These are phyloP conservation scores for Rhinoderma darwinii DNA, from an alignment of 2,113 vertebrate genomes.

Conservation along the genomic window DNA sequence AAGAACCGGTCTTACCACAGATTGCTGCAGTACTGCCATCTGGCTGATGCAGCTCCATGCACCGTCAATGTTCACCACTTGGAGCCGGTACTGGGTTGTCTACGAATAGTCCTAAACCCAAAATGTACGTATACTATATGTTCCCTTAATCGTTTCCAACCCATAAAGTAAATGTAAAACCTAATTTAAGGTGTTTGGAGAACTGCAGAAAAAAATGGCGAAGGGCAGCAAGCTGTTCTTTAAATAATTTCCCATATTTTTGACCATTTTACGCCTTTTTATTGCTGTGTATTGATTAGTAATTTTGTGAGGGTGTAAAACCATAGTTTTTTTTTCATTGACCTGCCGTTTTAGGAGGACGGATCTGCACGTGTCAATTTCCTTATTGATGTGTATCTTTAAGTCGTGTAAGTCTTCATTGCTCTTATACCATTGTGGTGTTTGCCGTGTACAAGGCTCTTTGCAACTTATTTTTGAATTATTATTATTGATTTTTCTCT, in stretches of 20 bases:
- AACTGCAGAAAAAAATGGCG: too few species aligned
- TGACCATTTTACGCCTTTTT: not conserved
- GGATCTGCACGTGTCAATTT: constrained; percentile 15
- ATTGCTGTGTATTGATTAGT: not conserved
- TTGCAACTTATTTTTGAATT: constrained; percentile 51
- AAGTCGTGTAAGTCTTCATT: not conserved
- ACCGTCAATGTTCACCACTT: too few species aligned
- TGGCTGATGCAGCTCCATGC: too few species aligned
- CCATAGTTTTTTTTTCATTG: not conserved
- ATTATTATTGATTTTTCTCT: constrained; percentile 54
- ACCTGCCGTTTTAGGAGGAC: not conserved
- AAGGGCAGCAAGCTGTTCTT: not conserved
- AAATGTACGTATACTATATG: too few species aligned
- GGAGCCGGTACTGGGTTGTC: too few species aligned
- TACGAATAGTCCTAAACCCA: too few species aligned
- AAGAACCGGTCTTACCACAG: too few species aligned
- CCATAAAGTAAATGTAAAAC: too few species aligned
- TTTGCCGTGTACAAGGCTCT: constrained; percentile 12
- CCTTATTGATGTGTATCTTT: constrained; percentile 38
- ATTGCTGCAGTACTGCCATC: too few species aligned
- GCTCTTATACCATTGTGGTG: not conserved
- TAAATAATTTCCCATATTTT: not conserved
- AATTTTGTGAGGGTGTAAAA: not conserved
- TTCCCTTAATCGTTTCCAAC: too few species aligned
- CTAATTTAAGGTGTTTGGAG: too few species aligned